phyloP scores from a whole-genome alignment of 2,797 vertebrate species.

The Malacoctenus gilli region DNA sequence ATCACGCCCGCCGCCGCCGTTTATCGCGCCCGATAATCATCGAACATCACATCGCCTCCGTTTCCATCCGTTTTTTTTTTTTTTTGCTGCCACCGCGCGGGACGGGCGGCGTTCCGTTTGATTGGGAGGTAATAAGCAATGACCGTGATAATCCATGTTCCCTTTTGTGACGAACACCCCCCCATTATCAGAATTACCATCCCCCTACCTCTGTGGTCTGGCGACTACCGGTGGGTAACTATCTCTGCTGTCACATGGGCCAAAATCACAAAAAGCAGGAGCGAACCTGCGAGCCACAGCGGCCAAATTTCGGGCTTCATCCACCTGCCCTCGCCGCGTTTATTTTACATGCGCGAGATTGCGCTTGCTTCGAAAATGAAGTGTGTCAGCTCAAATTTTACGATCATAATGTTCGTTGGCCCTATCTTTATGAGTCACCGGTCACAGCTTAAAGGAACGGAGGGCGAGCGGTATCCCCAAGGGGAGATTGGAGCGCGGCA shows the following conservation, averaged over 20 bases:
- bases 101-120: slow-evolving; percentile 12
- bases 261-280: too few relatives aligned
- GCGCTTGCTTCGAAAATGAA: slow-evolving; percentile 5
- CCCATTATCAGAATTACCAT: slow-evolving; percentile 39
- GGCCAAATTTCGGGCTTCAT: slow-evolving; percentile 18
- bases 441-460: too few relatives aligned
- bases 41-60: slow-evolving; percentile 26
- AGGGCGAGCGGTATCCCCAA: too few relatives aligned
- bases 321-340: slow-evolving; percentile 1
- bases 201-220: slow-evolving; percentile 12
- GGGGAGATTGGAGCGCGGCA: too few relatives aligned
- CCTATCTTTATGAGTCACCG: slow-evolving; percentile 21
- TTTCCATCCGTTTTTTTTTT: slow-evolving; percentile 41
- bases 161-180: slow-evolving; percentile 29
- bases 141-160: slow-evolving; percentile 31
- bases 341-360: slow-evolving; percentile 1
- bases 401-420: slow-evolving; percentile 12
- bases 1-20: slow-evolving; percentile 42
- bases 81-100: slow-evolving; percentile 2
- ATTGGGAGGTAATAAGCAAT: slow-evolving; percentile 25
- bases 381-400: slow-evolving; percentile 14
- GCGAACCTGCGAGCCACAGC: slow-evolving; percentile 6
- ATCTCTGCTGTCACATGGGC: neutral
- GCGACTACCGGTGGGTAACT: slow-evolving; percentile 22
- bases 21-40: slow-evolving; percentile 55